Conservation (phyloP, 2,797 vertebrate species). For the Aselliscus stoliczkanus region DNA sequence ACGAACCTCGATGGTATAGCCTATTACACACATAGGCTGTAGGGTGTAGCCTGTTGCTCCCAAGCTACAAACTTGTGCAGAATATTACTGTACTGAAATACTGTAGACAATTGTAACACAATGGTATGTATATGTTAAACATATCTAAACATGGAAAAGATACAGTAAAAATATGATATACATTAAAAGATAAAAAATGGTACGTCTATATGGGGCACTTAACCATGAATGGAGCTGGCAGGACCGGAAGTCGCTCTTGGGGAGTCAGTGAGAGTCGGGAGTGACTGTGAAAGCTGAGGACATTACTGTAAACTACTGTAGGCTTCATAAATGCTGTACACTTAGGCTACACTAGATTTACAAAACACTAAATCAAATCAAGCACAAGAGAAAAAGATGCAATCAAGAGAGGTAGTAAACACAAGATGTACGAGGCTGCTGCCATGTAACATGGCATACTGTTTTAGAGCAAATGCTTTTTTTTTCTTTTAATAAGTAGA, state of each 20-base stretch:
- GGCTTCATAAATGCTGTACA: neutral
- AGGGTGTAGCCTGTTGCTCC: no score
- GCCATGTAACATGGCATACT: neutral
- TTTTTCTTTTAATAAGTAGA: no score
- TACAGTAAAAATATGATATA: neutral
- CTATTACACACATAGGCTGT: no score
- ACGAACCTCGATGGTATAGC: no score
- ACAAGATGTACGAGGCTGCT: neutral
- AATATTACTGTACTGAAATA: no score
- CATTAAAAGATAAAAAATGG: neutral
- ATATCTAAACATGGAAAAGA: no score
- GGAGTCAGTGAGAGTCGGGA: neutral
- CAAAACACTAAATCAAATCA: neutral
- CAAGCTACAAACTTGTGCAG: no score
- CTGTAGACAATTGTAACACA: no score
- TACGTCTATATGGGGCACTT: neutral
- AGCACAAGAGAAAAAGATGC: neutral
- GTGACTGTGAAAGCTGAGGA: neutral
- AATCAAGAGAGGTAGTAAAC: neutral
- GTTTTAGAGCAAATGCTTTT: neutral
- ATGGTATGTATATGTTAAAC: no score
- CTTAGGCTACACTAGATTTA: neutral
- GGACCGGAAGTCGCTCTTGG: neutral
- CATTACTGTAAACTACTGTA: neutral
- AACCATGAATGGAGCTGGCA: neutral